Evolutionary conservation across 2,888 invertebrate genomes (phyloP), one percentile per base, ranked within the genome.

Genomic region (Platynereis dumerilii): DNA sequence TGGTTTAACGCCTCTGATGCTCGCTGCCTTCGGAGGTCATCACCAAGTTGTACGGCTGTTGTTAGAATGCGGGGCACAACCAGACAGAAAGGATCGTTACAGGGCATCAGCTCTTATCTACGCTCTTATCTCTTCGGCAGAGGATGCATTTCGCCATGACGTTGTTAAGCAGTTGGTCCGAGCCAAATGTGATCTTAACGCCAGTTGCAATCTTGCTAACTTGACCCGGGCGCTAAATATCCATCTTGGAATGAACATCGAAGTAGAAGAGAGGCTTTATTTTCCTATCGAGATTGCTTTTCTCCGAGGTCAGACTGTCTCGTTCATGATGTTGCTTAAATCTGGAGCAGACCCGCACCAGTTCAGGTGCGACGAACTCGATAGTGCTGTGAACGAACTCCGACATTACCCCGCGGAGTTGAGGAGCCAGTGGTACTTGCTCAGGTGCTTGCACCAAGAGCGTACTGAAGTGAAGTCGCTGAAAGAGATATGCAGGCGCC

Each of bases 131-230:
- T 69, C 71, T 12, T 29, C n/a, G 2, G 65, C 58, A 17, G n/a
- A 26, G 15, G 59, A 67, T 15, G 39, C 34, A 17, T 22, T 5
- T 20, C 56, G 63, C n/a, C 22, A 48, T 12, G 65, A 64, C 5
- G 73, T 78, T 15, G 68, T 77, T 20, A 78, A 75, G 64, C 61
- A 73, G 42, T 66, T 80, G 5, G 67, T 80, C n/a, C 67, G 72
- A n/a, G 68, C 69, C 27, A 79, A 78, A 69, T 78, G 77, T 65
- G 56, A 70, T 27, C 57, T 78, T 22, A 71, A 76, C 39, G 64
- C 72, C 22, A 68, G 60, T 10, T 58, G 64, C 5, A 67, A 67
- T n/a, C 52, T 68, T 2, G 27, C n/a, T 5, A 53, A 58, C 15
- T 10, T 68, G 48, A n/a, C 57, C 17, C 20, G 48, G 26, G 58